Evolutionary conservation across 2,888 invertebrate species (phyloP).

Genomic region (Drosophila suboccidentalis): DNA sequence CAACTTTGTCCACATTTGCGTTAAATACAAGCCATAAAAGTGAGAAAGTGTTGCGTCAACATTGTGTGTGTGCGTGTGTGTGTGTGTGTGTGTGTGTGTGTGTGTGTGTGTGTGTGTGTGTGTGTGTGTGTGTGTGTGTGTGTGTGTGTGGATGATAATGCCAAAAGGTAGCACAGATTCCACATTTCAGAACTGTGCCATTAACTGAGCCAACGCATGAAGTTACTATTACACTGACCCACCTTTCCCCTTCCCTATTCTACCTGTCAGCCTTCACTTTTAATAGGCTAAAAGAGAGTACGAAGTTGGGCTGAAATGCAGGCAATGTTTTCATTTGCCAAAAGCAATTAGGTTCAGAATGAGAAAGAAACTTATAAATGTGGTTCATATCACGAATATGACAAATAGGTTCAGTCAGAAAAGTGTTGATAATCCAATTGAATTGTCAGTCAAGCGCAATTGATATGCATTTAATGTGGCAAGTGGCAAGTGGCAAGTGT

Average conservation of each 20-base stretch:
- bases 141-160: constrained; percentile 17
- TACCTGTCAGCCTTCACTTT: constrained; percentile 7
- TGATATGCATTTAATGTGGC: constrained; percentile 51
- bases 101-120: constrained; percentile 15
- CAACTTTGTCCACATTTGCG: constrained; percentile 53
- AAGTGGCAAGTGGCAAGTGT: constrained; percentile 19
- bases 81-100: constrained; percentile 14
- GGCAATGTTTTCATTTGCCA: constrained; percentile 27
- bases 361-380: background rate
- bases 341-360: constrained; percentile 6
- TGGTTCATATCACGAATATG: background rate
- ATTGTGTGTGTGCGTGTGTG: constrained; percentile 28
- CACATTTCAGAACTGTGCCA: constrained; percentile 27
- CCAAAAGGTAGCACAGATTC: constrained; percentile 46
- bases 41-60: constrained; percentile 54
- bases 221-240: background rate
- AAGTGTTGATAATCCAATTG: constrained; percentile 39
- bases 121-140: constrained; percentile 25
- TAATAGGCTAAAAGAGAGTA: constrained; percentile 35
- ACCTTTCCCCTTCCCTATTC: too few relatives aligned
- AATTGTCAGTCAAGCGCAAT: constrained; percentile 47
- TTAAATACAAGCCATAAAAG: constrained; percentile 49
- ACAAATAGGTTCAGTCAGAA: constrained; percentile 29
- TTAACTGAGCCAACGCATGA: constrained; percentile 38
- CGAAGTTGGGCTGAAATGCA: constrained; percentile 3